Evolutionary conservation across 1,140 invertebrate genomes (phyloP).

Genomic region (Dendrolimus punctatus): DNA sequence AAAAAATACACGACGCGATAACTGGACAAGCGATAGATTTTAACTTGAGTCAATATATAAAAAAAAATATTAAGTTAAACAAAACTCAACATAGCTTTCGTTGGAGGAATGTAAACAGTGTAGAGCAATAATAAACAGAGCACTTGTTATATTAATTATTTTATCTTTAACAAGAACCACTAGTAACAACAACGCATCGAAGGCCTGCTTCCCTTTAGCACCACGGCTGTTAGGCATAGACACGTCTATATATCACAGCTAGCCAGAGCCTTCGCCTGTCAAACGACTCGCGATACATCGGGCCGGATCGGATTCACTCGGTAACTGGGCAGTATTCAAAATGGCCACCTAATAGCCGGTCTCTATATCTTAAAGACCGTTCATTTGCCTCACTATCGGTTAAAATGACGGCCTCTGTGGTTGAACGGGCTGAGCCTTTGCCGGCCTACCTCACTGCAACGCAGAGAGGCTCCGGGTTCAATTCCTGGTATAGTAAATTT

Average conservation of each 20-base stretch:
- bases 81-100: conserved; percentile 66
- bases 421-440: too few species aligned
- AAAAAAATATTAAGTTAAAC: conserved; percentile 48
- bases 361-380: too few species aligned
- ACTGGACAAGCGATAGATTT: conserved; percentile 51
- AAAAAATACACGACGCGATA: conserved; percentile 44
- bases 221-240: conserved; percentile 33
- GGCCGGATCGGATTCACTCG: too few species aligned
- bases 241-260: conserved; percentile 24
- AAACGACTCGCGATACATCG: conserved; percentile 4
- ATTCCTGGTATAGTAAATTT: too few species aligned
- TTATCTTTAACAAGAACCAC: conserved; percentile 51
- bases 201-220: conserved; percentile 54
- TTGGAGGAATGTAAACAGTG: conserved; percentile 68
- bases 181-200: conserved; percentile 51
- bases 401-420: too few species aligned
- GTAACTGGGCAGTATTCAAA: too few species aligned
- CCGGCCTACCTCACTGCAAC: too few species aligned
- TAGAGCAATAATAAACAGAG: conserved; percentile 57
- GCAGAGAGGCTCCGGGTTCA: too few species aligned
- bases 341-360: too few species aligned
- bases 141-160: conserved; percentile 30
- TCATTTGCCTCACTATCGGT: too few species aligned
- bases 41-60: conserved; percentile 45
- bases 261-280: conserved; percentile 10